Evolutionary conservation across 2,797 vertebrate genomes (phyloP), one percentile per base, ranked within the genome.

Genomic region (Cirrhinus mrigala): DNA sequence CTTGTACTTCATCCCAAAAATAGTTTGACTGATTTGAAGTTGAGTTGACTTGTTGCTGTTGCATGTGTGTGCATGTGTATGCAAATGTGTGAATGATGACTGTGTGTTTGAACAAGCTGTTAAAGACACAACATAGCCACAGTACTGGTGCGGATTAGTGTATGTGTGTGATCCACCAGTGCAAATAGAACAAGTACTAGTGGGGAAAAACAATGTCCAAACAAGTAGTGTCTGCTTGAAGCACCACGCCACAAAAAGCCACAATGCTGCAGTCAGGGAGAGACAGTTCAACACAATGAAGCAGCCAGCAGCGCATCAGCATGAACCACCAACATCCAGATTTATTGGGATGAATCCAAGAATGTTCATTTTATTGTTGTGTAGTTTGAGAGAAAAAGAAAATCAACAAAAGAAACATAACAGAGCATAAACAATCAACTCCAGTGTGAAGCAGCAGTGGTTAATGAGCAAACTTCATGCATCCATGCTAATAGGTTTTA

Each of bases 211-310:
- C 16, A 70, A 58, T 82, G 37, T 46, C 33, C 33, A 50, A 22
- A 29, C 18, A 62, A 66, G 54, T n/a, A 54, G n/a, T 56, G 48
- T 37, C 33, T 64, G 40, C 44, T 74, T 70, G 54, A 60, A 56
- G 12, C 77, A 29, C 11, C 11, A 1, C 46, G 52, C 22, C 54
- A 60, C 29, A 37, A 60, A 78, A 58, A 40, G 11, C 12, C 75
- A 60, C 20, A 18, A 82, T 9, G 18, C 58, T 78, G 80, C 15
- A 75, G 11, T 75, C 46, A 22, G 12, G 24, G 24, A 74, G 46
- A 64, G 27, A 83, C 33, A 78, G 56, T 37, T 68, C 62, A 54
- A 50, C 24, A 40, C 73, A 84, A 29, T 56, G 48, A 76, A 84
- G 62, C 46, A 15, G 12, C 48, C 44, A 66, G 73, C 15, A 37